Evolutionary conservation across 1,140 invertebrate species (phyloP), one percentile per base, ranked within the genome.

Genomic region (Lucilia cuprina): DNA sequence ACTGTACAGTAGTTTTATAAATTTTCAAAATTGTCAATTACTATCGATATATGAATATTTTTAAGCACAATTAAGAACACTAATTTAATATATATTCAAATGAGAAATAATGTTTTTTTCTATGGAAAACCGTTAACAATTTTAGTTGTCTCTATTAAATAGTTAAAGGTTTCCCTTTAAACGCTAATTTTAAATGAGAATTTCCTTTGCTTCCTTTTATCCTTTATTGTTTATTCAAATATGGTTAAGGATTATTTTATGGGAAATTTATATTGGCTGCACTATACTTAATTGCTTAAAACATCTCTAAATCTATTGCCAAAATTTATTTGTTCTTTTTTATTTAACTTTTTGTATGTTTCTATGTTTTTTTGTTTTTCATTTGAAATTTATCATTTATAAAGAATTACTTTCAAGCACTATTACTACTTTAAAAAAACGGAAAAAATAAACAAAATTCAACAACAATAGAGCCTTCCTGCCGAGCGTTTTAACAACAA

Each of bases 401-500:
- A 77, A 50, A 75, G 14, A 78, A 78, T 19, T 49, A 50, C 75
- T 47, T 19, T 80, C 41, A 47, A 50, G 41, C 41, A 80, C 77
- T 80, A 34, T 41, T n/a, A 80, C 41, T 80, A 80, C 41, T 80
- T 47, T 21, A 80, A 78, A 47, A 75, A 12, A 74, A 25, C 4
- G 12, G n/a, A 60, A 55, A 55, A 60, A 60, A 82, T 34, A 82
- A 82, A 82, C 25, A 74, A 83, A 65, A 83, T 70, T 70, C 55
- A 74, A 83, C 77, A 80, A 80, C 77, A 80, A 50, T 80, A 80
- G 77, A 80, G 50, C 82, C 82, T 82, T 82, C 82, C 82, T 82
- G 82, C 82, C 82, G 82, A 82, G 82, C 82, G 82, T 82, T 82
- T 82, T 34, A 82, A 70, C 60, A 35, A 60, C 50, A 30, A 60